Conservation (phyloP, 2,888 invertebrate genomes). For the Philopedon plagiatum region DNA sequence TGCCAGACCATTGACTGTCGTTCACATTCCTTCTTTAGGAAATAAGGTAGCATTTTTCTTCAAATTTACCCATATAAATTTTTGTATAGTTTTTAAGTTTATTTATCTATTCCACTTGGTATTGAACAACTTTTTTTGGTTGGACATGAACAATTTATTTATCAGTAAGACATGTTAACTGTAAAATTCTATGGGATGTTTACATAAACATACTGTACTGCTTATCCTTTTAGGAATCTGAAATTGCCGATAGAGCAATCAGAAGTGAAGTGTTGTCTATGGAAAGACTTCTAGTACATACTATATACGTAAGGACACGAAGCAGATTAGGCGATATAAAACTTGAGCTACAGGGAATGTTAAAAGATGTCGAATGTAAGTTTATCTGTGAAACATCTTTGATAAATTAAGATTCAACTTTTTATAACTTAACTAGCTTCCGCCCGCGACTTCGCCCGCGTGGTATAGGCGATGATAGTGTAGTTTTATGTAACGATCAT, state of each 20-base stretch:
- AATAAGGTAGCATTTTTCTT: slow-evolving; percentile 71
- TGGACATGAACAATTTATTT: too few relatives aligned
- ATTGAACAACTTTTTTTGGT: too few relatives aligned
- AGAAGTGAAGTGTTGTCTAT: slow-evolving; percentile 94
- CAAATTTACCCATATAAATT: too few relatives aligned
- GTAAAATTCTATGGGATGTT: too few relatives aligned
- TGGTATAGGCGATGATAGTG: too few relatives aligned
- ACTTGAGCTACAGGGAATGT: slow-evolving; percentile 80
- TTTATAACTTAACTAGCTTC: too few relatives aligned
- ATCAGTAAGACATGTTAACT: too few relatives aligned
- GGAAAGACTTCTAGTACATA: slow-evolving; percentile 94
- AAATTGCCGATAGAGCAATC: slow-evolving; percentile 84
- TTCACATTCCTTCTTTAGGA: slow-evolving; percentile 79
- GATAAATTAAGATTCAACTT: neutral
- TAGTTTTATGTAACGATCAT: too few relatives aligned
- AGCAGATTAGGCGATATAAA: slow-evolving; percentile 87
- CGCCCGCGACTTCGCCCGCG: too few relatives aligned
- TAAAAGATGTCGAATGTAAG: slow-evolving; percentile 82
- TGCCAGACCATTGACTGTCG: slow-evolving; percentile 80
- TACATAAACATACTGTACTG: too few relatives aligned
- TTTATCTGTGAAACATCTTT: slow-evolving; percentile 46
- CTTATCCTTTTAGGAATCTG: slow-evolving; percentile 69
- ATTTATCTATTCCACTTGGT: too few relatives aligned
- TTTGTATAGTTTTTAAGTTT: neutral
- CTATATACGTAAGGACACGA: slow-evolving; percentile 93